A percentile compares a stretch with the other conserved stretches of the same genome.
Conservation (phyloP, 2,888 invertebrate species). For the Mesoligia furuncula region DNA sequence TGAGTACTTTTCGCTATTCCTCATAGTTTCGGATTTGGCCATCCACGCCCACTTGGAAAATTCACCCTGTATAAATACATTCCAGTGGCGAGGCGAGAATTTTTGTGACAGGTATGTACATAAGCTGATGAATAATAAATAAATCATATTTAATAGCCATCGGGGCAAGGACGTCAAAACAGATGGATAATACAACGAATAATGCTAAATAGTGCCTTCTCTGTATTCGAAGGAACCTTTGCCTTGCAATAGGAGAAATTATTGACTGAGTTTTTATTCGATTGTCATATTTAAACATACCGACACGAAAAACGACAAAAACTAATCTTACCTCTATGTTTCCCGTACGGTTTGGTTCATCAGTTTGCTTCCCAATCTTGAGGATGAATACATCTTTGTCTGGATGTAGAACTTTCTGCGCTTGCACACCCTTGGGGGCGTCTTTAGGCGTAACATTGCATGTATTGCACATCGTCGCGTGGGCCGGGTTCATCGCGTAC, state of each 20-base stretch:
- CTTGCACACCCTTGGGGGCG: constrained; percentile 89
- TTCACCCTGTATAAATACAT: too few relatives aligned
- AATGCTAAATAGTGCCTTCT: background rate
- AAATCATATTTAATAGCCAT: background rate
- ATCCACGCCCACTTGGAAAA: too few relatives aligned
- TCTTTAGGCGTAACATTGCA: constrained; percentile 88
- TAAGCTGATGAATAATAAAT: too few relatives aligned
- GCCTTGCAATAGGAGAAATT: background rate
- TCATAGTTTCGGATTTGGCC: too few relatives aligned
- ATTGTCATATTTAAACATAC: background rate
- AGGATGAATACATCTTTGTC: constrained; percentile 93
- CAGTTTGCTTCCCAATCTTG: constrained; percentile 93
- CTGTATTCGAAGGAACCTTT: background rate
- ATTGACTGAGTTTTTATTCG: too few relatives aligned
- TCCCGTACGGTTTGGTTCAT: constrained; percentile 90
- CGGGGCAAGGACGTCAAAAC: background rate
- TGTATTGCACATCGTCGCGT: constrained; percentile 77
- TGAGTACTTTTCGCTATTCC: too few relatives aligned
- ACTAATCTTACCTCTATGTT: constrained; percentile 91
- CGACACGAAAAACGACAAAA: background rate
- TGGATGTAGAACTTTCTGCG: constrained; percentile 91
- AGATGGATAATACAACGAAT: background rate
- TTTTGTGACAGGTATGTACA: too few relatives aligned
- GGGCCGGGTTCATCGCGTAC: constrained; percentile 78
- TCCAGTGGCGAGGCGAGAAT: too few relatives aligned